Evolutionary conservation across 2,888 invertebrate species (phyloP), one percentile per base, ranked within the genome.

Genomic region (Aphrophora alni): DNA sequence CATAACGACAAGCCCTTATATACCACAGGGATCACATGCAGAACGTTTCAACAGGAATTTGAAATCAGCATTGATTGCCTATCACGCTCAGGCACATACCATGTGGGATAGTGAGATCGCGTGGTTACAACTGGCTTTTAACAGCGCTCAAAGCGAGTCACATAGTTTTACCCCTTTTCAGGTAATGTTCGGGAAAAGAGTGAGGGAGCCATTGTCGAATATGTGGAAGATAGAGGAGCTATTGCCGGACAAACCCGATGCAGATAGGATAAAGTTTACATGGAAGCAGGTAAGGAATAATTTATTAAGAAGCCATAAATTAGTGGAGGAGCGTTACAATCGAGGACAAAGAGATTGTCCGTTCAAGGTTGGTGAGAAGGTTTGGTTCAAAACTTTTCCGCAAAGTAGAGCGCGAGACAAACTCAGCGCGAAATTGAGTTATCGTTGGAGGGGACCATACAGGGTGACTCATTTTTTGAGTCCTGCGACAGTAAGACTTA

Each of bases 111-210:
- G 27, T 17, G 24, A 27, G 0, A 68, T 59, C n/a, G 33, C 51
- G 14, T 77, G 38, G 21, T 24, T 77, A 8, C 77, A 70, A 4
- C n/a, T 77, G 17, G 77, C 33, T 21, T 77, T 71, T 38, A 77
- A 77, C 33, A 21, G 21, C 24, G n/a, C 70, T 25, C 14, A 69
- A 26, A 69, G 70, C 28, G 70, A 77, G 28, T 70, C 38, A 10
- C 70, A 71, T 24, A 70, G 70, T 21, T 28, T 33, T 12, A 24
- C 28, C 1, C 77, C 69, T 17, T 70, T 69, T 68, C 27, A 77
- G 14, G 14, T 77, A 25, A 38, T 77, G 14, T 38, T 70, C 24
- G 38, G 77, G 10, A 38, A 77, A 33, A 68, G 25, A 24, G 70
- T 70, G 14, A 70, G 28, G 7, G 33, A 38, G 8, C 77, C 71